phyloP scores from a whole-genome alignment of 2,113 vertebrate species.

The Accipiter virgatus region DNA sequence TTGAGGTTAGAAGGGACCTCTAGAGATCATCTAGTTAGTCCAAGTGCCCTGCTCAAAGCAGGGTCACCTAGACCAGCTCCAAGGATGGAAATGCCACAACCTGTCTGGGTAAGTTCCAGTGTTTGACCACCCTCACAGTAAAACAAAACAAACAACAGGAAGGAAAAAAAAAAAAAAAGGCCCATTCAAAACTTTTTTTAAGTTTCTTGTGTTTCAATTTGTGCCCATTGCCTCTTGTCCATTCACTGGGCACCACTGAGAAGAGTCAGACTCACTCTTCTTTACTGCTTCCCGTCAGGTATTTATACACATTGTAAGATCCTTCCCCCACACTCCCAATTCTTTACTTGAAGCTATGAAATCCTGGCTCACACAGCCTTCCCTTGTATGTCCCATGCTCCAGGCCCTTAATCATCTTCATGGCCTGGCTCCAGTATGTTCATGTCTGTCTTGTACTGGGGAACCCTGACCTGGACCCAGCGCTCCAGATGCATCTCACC shows the following conservation, averaged over 20 bases:
- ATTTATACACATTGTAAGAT: not conserved
- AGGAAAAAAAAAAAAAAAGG: not conserved
- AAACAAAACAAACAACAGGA: not conserved
- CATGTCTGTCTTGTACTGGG: not conserved
- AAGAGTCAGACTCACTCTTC: not conserved
- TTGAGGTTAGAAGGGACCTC: not conserved
- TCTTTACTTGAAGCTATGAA: not conserved
- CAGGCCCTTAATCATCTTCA: not conserved
- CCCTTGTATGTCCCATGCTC: not conserved
- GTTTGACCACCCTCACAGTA: not conserved
- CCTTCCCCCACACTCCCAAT: accelerated
- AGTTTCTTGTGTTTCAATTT: not conserved
- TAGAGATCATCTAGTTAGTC: not conserved
- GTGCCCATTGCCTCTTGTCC: not conserved
- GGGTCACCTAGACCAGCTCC: not conserved
- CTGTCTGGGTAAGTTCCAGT: not conserved
- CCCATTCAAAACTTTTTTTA: not conserved
- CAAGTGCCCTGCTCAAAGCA: not conserved
- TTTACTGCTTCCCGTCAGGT: not conserved
- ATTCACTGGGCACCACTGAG: not conserved
- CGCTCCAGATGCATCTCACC: not conserved
- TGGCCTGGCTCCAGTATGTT: not conserved
- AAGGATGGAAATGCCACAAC: not conserved
- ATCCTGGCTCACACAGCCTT: not conserved
- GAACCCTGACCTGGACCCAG: not conserved